These are phyloP conservation scores for Streptopelia turtur DNA, from an alignment of 2,797 vertebrate genomes.

Conservation along the genomic window DNA sequence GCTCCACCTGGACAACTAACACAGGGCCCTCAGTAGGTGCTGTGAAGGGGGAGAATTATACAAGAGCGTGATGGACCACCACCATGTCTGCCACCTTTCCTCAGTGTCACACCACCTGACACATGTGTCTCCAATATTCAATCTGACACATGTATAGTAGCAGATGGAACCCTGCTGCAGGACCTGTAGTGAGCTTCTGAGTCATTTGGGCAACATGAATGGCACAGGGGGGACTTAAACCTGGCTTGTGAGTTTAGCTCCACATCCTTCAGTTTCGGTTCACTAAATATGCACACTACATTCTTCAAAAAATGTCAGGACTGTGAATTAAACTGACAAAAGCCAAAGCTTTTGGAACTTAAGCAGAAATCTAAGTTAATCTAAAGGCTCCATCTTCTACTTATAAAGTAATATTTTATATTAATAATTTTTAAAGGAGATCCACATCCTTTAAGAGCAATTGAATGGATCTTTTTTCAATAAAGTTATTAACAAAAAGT, in stretches of 20 bases:
- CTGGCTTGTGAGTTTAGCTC: not conserved
- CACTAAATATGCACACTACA: not conserved
- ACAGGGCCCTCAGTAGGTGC: not conserved
- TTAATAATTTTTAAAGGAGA: not conserved
- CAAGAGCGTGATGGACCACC: rapidly evolving
- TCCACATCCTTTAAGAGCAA: not conserved
- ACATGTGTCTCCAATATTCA: rapidly evolving
- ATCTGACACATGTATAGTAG: rapidly evolving
- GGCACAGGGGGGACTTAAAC: not conserved
- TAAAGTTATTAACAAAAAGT: not conserved
- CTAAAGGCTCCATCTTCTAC: not conserved
- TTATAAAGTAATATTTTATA: not conserved
- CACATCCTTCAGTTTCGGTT: not conserved
- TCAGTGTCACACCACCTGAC: not conserved
- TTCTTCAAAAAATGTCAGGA: not conserved
- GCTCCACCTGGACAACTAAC: not conserved
- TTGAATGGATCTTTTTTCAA: not conserved
- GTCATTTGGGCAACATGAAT: not conserved
- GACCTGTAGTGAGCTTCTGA: not conserved
- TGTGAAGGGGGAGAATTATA: not conserved
- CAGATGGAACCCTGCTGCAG: not conserved
- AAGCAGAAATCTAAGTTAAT: not conserved
- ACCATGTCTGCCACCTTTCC: not conserved
- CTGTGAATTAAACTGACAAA: not conserved
- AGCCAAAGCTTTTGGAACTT: not conserved